A percentile compares a stretch with the other conserved stretches of the same genome.
Evolutionary conservation across 2,113 vertebrate species (phyloP).

Genomic region (Montifringilla adamsi): DNA sequence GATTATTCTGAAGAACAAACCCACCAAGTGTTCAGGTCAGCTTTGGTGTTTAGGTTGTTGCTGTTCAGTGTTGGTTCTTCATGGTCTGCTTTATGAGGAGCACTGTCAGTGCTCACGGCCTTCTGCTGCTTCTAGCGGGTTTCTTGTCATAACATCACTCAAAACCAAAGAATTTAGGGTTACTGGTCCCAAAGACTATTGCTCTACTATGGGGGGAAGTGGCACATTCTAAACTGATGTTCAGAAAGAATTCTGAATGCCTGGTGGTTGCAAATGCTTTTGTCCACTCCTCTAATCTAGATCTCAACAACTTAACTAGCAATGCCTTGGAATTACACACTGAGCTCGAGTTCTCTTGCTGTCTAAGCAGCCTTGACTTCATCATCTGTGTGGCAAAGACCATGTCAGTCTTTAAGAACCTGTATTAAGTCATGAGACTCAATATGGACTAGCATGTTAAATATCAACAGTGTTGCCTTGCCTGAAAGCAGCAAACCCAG

Average conservation of each 20-base stretch:
- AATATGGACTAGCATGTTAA: background rate
- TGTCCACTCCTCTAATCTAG: background rate
- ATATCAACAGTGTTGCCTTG: background rate
- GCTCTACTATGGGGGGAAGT: rapidly evolving
- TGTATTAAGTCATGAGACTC: background rate
- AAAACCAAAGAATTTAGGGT: background rate
- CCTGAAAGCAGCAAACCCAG: background rate
- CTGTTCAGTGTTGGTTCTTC: background rate
- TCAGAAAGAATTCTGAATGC: background rate
- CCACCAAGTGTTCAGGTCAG: background rate
- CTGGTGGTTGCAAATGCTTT: background rate
- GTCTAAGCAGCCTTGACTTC: background rate
- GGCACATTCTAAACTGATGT: background rate
- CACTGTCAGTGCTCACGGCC: background rate
- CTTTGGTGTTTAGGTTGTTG: background rate
- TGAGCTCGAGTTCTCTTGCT: rapidly evolving
- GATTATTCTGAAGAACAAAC: background rate
- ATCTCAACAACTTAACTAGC: background rate
- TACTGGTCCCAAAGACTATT: background rate
- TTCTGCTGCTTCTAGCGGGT: background rate
- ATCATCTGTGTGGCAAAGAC: background rate
- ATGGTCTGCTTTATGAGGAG: background rate
- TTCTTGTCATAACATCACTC: background rate
- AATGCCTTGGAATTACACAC: background rate
- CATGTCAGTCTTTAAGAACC: background rate